A percentile compares a stretch with the other conserved stretches of the same genome.
These are phyloP conservation scores for Pao palembangensis DNA, from an alignment of 2,113 vertebrate species.

Conservation along the genomic window DNA sequence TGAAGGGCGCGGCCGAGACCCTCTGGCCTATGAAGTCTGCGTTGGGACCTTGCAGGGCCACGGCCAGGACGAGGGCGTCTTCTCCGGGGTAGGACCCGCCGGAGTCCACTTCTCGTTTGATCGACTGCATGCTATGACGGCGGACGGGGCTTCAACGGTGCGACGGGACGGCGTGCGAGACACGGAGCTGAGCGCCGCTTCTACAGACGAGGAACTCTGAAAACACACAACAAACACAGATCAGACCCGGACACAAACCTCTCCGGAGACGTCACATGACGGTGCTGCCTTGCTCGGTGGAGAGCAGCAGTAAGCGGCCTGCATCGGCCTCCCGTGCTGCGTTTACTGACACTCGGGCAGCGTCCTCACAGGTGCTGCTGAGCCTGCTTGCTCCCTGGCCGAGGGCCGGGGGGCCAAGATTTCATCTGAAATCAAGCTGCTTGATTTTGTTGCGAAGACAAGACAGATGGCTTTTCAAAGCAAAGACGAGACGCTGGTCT, in stretches of 20 bases:
- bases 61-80: slow-evolving; percentile 79
- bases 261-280: neutral
- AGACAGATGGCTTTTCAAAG: too few relatives aligned
- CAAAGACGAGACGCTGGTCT: too few relatives aligned
- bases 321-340: too few relatives aligned
- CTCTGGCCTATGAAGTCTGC: slow-evolving; percentile 55
- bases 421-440: too few relatives aligned
- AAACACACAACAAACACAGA: neutral
- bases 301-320: too few relatives aligned
- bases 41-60: slow-evolving; percentile 77
- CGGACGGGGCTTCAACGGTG: slow-evolving; percentile 42
- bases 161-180: neutral
- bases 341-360: too few relatives aligned
- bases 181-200: slow-evolving; percentile 21
- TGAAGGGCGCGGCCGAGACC: slow-evolving; percentile 61
- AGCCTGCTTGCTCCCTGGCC: too few relatives aligned
- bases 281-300: too few relatives aligned
- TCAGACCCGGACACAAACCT: neutral
- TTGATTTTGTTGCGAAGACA: too few relatives aligned
- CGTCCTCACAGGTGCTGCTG: too few relatives aligned
- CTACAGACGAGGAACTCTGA: slow-evolving; percentile 11
- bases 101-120: slow-evolving; percentile 84
- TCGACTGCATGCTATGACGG: slow-evolving; percentile 84
- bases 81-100: slow-evolving; percentile 76
- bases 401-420: too few relatives aligned